Evolutionary conservation across 2,797 vertebrate genomes (phyloP).

Genomic region (Buphagus erythrorhynchus): DNA sequence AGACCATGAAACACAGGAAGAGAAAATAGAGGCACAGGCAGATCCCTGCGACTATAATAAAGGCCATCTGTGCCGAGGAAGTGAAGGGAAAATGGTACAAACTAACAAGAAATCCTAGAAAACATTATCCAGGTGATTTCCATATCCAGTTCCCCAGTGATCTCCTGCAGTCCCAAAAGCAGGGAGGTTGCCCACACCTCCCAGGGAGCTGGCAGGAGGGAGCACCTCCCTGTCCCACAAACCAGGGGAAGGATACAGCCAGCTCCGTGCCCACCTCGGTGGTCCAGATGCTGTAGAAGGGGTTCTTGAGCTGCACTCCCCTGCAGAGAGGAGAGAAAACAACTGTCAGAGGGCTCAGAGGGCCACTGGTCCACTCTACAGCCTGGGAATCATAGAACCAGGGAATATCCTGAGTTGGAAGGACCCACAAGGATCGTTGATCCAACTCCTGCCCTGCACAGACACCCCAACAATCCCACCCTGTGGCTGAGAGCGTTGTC

Average conservation of each 20-base stretch:
- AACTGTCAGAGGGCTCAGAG: neutral
- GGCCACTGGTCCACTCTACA: neutral
- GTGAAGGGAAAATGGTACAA: constrained; percentile 73
- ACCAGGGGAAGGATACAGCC: constrained; percentile 89
- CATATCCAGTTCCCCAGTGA: neutral
- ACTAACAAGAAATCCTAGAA: neutral
- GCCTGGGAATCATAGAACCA: neutral
- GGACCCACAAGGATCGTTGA: neutral
- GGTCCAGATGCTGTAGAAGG: constrained; percentile 99
- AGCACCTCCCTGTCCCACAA: neutral
- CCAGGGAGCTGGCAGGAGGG: neutral
- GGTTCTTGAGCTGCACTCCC: constrained; percentile 96
- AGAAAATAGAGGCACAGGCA: constrained; percentile 98
- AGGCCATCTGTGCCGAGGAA: constrained; percentile 88
- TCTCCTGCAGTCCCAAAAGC: neutral
- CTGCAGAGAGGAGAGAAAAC: constrained; percentile 70
- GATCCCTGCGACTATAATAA: constrained; percentile 96
- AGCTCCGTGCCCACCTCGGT: constrained; percentile 94
- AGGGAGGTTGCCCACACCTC: neutral
- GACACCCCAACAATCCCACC: neutral
- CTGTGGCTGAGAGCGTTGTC: rapidly evolving
- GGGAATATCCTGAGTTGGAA: neutral
- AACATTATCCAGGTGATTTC: neutral
- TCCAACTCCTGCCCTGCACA: neutral
- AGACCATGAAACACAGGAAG: constrained; percentile 98